Conservation (phyloP, 2,888 invertebrate species). For the Platycnemis pennipes region DNA sequence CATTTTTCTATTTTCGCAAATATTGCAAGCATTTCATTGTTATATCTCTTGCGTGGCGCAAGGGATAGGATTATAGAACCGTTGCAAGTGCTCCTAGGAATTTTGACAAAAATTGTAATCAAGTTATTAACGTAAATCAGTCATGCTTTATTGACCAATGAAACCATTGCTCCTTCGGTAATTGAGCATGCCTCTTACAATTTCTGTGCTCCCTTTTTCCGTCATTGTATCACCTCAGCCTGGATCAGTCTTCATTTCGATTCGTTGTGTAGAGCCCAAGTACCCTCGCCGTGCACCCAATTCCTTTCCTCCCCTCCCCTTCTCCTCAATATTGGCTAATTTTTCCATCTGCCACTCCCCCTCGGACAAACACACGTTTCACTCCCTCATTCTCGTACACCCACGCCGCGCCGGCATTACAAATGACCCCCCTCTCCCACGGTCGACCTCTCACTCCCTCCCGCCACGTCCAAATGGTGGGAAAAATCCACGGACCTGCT, state of each 20-base stretch:
- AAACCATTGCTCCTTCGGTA: no score
- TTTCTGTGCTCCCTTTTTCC: neutral
- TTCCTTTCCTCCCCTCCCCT: neutral
- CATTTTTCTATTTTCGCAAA: no score
- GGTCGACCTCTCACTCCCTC: neutral
- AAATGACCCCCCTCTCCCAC: neutral
- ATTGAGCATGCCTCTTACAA: no score
- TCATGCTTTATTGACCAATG: no score
- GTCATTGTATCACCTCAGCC: neutral
- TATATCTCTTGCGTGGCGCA: no score
- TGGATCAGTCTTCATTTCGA: neutral
- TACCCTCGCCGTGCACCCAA: neutral
- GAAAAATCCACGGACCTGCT: slow-evolving; percentile 66
- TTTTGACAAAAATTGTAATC: no score
- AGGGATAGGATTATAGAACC: no score
- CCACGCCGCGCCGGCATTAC: slow-evolving; percentile 43
- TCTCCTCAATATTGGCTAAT: slow-evolving; percentile 57
- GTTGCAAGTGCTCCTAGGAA: no score
- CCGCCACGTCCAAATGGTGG: slow-evolving; percentile 66
- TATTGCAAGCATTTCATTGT: no score
- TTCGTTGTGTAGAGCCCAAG: neutral
- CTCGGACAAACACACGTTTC: slow-evolving; percentile 44
- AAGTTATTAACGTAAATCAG: no score
- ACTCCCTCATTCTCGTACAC: slow-evolving; percentile 39
- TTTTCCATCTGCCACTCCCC: slow-evolving; percentile 58